Conservation (phyloP, 2,888 invertebrate species). For the Callinectes sapidus region DNA sequence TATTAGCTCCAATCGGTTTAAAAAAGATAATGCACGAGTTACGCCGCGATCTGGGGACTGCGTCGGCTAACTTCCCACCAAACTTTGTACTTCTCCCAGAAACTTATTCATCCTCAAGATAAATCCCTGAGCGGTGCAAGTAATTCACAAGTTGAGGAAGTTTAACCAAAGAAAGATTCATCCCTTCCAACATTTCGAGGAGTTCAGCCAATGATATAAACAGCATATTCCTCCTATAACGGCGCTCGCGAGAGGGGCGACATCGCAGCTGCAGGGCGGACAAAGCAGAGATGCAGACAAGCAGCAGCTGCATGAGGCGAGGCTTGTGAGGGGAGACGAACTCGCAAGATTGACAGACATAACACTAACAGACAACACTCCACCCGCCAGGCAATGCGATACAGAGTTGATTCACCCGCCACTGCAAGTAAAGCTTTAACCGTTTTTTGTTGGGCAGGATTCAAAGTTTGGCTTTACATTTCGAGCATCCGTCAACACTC, state of each 20-base stretch:
- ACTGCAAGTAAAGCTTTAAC: not conserved
- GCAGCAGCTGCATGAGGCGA: not conserved
- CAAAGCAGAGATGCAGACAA: not conserved
- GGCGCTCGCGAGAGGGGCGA: not conserved
- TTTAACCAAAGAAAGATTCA: not conserved
- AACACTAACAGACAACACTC: slow-evolving; percentile 6
- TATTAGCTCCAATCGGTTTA: not conserved
- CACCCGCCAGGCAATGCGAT: not conserved
- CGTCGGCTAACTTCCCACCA: not conserved
- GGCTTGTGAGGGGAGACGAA: slow-evolving; percentile 4
- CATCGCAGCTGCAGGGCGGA: not conserved
- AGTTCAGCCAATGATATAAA: not conserved
- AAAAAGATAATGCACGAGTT: not conserved
- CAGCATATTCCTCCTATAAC: not conserved
- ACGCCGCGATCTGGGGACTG: not conserved
- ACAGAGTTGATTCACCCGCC: not conserved
- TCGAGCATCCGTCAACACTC: not conserved
- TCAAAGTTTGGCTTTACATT: not conserved
- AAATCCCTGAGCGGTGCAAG: not conserved
- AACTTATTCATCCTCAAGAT: not conserved
- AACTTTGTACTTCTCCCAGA: not conserved
- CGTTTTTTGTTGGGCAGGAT: not conserved
- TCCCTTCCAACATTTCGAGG: not conserved
- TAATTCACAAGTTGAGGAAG: not conserved
- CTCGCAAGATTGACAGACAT: slow-evolving; percentile 13